These are phyloP conservation scores for Bolinopsis microptera DNA, from an alignment of 37 sponge, comb jelly and placozoan genomes.

Conservation along the genomic window DNA sequence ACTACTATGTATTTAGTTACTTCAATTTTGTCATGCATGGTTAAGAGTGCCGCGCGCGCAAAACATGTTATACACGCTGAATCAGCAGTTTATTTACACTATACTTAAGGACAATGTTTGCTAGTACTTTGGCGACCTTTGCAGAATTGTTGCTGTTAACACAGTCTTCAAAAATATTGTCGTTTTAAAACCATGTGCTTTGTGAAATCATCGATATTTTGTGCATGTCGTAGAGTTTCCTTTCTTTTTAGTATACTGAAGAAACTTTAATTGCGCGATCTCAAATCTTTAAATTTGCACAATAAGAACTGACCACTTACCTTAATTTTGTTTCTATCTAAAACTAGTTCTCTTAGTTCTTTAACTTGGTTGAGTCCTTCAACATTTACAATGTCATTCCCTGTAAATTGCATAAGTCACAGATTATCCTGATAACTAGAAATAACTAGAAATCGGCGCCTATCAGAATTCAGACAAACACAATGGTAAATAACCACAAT, in stretches of 20 bases:
- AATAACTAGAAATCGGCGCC: neutral
- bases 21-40: neutral
- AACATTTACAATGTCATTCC: constrained; percentile 79
- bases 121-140: constrained; percentile 13
- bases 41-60: constrained; percentile 36
- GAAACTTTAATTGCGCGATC: no score
- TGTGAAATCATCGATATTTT: no score
- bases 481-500: no score
- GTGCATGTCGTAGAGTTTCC: no score
- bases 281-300: no score
- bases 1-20: no score
- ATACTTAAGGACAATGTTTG: neutral
- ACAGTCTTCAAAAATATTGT: no score
- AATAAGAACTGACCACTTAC: no score
- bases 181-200: no score
- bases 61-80: constrained; percentile 65
- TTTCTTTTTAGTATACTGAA: no score
- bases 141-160: neutral
- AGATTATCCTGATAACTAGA: neutral
- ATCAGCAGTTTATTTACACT: neutral
- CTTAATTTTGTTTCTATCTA: constrained; percentile 94
- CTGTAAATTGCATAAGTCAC: constrained; percentile 72
- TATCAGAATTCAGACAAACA: neutral
- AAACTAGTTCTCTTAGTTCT: constrained; percentile 81
- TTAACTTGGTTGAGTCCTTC: constrained; percentile 80